Base-by-base conservation (phyloP, 2,888 invertebrate genomes). In the Lasioglossum villosulum region DNA sequence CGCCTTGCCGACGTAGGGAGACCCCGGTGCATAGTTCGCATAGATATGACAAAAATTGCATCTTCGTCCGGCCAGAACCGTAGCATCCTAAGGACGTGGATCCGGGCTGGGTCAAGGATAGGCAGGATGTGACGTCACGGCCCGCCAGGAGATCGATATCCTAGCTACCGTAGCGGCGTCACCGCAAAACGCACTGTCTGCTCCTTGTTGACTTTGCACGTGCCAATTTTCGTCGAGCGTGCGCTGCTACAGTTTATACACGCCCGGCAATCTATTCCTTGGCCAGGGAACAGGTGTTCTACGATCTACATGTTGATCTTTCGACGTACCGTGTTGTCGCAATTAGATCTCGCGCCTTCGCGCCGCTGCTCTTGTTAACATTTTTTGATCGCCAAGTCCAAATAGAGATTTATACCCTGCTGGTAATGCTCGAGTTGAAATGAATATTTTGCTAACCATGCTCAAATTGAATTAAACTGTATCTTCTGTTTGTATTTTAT, bases 61-160 rank as follows among this genome's bases (percentile, higher is more conserved):
- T 89, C 87, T 82, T 68, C 34, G 23, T 27, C 70, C 52, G 81
- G 75, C 37, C 75, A 70, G 76, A 76, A 81, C 23, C 77, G 66
- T 56, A 71, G 80, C 80, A 84, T 92, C 84, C 88, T 92, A 89
- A 93, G 92, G 93, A 93, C 92, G 90, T 88, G 68, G 91, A 86
- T 80, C 86, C 86, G 89, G 90, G 93, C 90, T 92, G 93, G 95
- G 95, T 95, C 95, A 95, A 95, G 95, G 95, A 95, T 95, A 94
- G 93, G 90, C 92, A 94, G 94, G 94, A 94, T 93, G 91, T 94
- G 94, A 95, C 95, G 95, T 94, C 94, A 94, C 93, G 34, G 92
- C 92, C 89, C 89, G 89, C 89, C 88, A 88, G 86, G 91, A 94
- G 93, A 95, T 95, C 95, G 94, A 95, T 95, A 94, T 93, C 87